A percentile compares a stretch with the other conserved stretches of the same genome.
Conservation (phyloP, 2,797 vertebrate genomes). For the Pipistrellus pygmaeus region DNA sequence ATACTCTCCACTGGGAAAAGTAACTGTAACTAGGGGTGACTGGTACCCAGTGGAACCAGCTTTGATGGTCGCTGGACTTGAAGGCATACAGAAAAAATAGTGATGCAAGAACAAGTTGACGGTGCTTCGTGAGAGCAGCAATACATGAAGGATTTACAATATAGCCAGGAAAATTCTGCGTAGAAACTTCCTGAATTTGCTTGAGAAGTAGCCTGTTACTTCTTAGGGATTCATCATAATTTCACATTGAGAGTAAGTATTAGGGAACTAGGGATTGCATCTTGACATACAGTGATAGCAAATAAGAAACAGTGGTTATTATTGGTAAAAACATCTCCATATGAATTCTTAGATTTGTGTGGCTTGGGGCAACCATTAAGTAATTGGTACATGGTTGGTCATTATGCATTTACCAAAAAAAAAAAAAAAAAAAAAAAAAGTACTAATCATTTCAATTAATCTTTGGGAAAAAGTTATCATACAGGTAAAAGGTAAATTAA, state of each 20-base stretch:
- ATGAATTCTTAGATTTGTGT: background rate
- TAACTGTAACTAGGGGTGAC: background rate
- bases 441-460: background rate
- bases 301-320: background rate
- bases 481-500: background rate
- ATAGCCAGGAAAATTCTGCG: background rate
- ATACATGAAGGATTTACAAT: background rate
- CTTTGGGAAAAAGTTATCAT: background rate
- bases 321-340: background rate
- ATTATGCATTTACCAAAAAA: background rate
- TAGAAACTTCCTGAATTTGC: background rate
- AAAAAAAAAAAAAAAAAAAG: background rate
- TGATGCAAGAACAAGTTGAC: background rate
- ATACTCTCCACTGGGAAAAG: background rate
- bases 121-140: background rate
- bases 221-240: background rate
- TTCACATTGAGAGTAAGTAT: background rate
- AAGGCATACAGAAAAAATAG: background rate
- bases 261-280: background rate
- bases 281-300: background rate
- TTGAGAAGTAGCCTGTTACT: background rate
- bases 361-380: background rate
- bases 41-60: background rate
- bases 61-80: background rate
- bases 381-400: background rate